phyloP scores from a whole-genome alignment of 2,888 invertebrate genomes.

The Sisyra terminalis region DNA sequence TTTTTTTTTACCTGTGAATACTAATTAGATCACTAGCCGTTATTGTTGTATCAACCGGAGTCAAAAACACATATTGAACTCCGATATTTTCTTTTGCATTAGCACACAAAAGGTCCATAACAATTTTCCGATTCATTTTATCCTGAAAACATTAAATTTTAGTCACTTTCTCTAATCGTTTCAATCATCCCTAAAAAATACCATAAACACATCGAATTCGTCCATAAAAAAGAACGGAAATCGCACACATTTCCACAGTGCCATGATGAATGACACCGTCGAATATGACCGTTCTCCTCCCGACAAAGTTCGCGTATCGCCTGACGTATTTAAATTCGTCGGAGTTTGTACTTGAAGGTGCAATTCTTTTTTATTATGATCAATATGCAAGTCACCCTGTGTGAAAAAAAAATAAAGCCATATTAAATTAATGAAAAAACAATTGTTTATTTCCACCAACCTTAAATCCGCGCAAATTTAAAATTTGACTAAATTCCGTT shows the following conservation, averaged over 20 bases:
- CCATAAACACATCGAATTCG: conserved; percentile 96
- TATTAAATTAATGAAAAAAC: conserved; percentile 2
- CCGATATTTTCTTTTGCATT: conserved; percentile 50
- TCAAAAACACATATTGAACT: conserved; percentile 78
- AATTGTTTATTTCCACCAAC: conserved; percentile 24
- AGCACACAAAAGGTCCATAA: conserved; percentile 59
- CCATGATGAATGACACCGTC: conserved; percentile 85
- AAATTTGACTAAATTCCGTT: conserved; percentile 33
- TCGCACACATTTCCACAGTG: conserved; percentile 84
- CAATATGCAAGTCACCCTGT: conserved; percentile 41
- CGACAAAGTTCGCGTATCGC: conserved; percentile 54
- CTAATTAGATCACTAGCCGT: too few species aligned
- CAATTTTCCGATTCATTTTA: conserved; percentile 62
- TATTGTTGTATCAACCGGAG: conserved; percentile 33
- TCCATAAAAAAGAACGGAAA: conserved; percentile 89
- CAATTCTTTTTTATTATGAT: conserved; percentile 28
- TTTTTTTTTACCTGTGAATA: too few species aligned
- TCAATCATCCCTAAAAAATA: too few species aligned
- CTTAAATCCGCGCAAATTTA: conserved; percentile 37
- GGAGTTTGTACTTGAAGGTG: conserved; percentile 36
- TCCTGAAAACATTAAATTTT: conserved; percentile 45
- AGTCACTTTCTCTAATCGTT: neutral
- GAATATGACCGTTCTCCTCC: conserved; percentile 94
- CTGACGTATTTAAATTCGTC: conserved; percentile 27
- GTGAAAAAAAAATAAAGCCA: too few species aligned